Evolutionary conservation across 2,888 invertebrate species (phyloP), one percentile per base, ranked within the genome.

Genomic region (Erpobdella octoculata): DNA sequence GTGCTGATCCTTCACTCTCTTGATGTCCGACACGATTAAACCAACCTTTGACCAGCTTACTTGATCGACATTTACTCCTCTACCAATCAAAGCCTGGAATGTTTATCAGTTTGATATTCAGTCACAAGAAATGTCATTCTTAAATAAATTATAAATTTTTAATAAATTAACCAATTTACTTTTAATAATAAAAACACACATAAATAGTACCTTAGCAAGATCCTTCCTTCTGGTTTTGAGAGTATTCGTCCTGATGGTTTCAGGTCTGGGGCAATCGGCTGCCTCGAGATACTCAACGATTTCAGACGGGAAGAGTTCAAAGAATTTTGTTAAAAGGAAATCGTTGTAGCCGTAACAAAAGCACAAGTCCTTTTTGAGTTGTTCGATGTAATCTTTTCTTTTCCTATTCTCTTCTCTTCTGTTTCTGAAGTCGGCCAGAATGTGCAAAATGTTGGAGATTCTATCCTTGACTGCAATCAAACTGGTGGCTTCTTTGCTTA

Each of bases 1-100:
- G 80, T 93, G 92, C 0, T 96, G 90, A 76, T 91, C 93, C 83
- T 93, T 38, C 15, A 36, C 21, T 31, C 69, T 53, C 36, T 69
- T 69, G 58, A 69, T 67, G 66, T 71, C 71, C 1, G 71, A 99
- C 9, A 99, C 88, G 1, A 98, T 94, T 38, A 99, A 86, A 15
- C 98, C 98, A 28, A 96, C 92, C 86, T 95, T 97, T 65, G 94
- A 93, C 98, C 98, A 99, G 5, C 95, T 97, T 72, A 98, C 88
- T 0, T 97, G 96, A 85, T 99, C 97, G 75, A 99, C 87, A 86
- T 99, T 98, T 0, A 97, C 94, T 31, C 98, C 98, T 79, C 97
- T 88, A 80, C 92, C 92, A 71, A 98, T 98, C 58, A 99, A 86
- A 18, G 93, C 90, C 85, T 88, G 78, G 2, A 78, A 76, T 38